These are phyloP conservation scores for Drosophila imparisetae DNA, from an alignment of 2,888 invertebrate species.

Conservation along the genomic window DNA sequence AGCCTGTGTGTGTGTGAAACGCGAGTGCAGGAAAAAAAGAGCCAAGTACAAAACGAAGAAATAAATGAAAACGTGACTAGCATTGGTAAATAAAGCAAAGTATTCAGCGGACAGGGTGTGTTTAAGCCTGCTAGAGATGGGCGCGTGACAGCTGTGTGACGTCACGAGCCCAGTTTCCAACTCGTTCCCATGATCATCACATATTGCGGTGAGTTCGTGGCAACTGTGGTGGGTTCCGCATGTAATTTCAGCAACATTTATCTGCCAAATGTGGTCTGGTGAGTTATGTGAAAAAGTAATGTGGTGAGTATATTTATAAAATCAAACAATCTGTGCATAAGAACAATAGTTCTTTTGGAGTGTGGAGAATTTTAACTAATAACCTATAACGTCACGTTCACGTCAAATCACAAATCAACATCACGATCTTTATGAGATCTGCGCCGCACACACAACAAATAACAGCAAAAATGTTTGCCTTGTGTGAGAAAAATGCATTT, in stretches of 20 bases:
- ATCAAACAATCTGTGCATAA: not conserved
- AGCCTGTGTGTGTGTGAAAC: constrained; percentile 47
- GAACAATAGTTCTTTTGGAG: not conserved
- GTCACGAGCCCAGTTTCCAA: constrained; percentile 18
- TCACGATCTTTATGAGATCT: constrained; percentile 43
- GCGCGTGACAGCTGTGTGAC: constrained; percentile 42
- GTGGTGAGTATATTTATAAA: not conserved
- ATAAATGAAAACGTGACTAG: constrained; percentile 78
- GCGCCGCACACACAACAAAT: constrained; percentile 24
- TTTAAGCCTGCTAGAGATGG: constrained; percentile 49
- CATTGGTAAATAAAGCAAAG: constrained; percentile 77
- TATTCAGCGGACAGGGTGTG: constrained; percentile 62
- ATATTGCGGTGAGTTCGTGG: constrained; percentile 10
- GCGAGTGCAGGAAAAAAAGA: constrained; percentile 39
- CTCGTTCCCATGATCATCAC: not conserved
- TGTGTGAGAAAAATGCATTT: constrained; percentile 52
- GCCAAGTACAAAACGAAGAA: constrained; percentile 34
- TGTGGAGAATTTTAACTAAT: constrained; percentile 22
- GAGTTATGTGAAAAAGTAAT: not conserved
- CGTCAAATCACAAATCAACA: constrained; percentile 30
- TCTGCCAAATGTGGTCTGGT: not conserved
- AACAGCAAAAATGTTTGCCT: constrained; percentile 25
- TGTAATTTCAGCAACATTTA: not conserved
- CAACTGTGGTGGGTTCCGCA: not conserved
- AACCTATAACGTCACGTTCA: constrained; percentile 22